Conservation (phyloP, 2,113 vertebrate species). For the Brevimyrus niger region DNA sequence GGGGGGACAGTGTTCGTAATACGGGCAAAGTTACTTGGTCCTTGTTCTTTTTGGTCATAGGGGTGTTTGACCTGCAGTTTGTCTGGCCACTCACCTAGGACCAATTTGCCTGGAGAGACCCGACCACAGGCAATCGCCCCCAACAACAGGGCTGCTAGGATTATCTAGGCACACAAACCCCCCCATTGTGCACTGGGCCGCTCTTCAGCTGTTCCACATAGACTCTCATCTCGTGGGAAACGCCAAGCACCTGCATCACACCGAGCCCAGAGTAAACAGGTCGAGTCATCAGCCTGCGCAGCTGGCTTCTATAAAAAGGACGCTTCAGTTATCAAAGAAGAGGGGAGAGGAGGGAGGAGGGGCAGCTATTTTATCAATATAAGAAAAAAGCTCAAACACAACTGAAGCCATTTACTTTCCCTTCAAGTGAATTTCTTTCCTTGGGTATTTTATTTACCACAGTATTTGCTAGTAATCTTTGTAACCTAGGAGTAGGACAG, state of each 20-base stretch:
- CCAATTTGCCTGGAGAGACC: not conserved
- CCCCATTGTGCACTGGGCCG: not conserved
- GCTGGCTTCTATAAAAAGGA: not conserved
- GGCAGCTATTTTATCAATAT: not conserved
- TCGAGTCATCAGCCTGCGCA: not conserved
- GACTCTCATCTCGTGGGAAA: not conserved
- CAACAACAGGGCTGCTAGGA: not conserved
- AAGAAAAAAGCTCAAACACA: not conserved
- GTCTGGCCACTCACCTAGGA: not conserved
- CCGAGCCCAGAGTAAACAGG: not conserved
- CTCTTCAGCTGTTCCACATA: not conserved
- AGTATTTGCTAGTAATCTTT: not conserved
- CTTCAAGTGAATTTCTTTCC: not conserved
- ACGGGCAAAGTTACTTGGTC: not conserved
- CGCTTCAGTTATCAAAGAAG: not conserved
- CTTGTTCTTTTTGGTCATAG: not conserved
- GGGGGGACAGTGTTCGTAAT: not conserved
- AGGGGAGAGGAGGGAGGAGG: not conserved
- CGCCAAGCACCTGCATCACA: not conserved
- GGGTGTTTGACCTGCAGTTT: not conserved
- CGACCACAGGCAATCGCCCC: not conserved
- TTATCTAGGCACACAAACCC: not conserved
- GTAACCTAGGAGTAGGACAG: not conserved
- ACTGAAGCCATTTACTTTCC: not conserved
- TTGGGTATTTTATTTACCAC: not conserved